phyloP scores from a whole-genome alignment of 37 sponge, comb jelly and placozoan species.

The Axinella damicornis region DNA sequence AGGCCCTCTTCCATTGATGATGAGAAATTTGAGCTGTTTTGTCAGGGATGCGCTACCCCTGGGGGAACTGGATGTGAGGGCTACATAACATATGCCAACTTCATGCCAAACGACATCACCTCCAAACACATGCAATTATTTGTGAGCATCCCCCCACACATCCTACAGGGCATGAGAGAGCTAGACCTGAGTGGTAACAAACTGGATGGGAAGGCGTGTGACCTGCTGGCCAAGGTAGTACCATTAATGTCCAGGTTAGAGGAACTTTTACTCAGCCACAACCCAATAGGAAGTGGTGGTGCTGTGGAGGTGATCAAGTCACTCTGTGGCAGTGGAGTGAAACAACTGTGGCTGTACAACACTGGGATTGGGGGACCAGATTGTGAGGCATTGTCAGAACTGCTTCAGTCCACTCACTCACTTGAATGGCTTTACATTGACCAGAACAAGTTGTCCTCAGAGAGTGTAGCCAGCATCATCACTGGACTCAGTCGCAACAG shows the following conservation, averaged over 20 bases:
- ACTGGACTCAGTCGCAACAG: constrained; percentile 7
- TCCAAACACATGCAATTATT: background rate
- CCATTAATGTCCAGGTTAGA: constrained; percentile 1
- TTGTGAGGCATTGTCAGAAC: background rate
- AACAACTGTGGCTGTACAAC: background rate
- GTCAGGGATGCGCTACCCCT: background rate
- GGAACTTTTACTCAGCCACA: background rate
- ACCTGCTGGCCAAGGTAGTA: constrained; percentile 5
- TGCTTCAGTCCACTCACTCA: background rate
- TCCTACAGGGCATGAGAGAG: background rate
- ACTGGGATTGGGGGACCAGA: constrained; percentile 7
- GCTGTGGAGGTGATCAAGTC: constrained; percentile 11
- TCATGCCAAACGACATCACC: background rate
- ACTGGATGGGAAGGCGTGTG: constrained; percentile 8
- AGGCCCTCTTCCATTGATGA: background rate
- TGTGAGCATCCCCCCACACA: background rate
- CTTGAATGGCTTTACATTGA: background rate
- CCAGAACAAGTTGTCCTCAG: background rate
- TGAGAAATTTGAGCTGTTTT: background rate
- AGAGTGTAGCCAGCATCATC: background rate
- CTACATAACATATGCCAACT: background rate
- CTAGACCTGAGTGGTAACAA: background rate
- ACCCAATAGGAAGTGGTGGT: constrained; percentile 24
- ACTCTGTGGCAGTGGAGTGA: constrained; percentile 5
- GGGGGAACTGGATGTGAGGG: background rate